These are phyloP conservation scores for Aphelocoma californica DNA, from an alignment of 2,797 vertebrate genomes.

Conservation along the genomic window DNA sequence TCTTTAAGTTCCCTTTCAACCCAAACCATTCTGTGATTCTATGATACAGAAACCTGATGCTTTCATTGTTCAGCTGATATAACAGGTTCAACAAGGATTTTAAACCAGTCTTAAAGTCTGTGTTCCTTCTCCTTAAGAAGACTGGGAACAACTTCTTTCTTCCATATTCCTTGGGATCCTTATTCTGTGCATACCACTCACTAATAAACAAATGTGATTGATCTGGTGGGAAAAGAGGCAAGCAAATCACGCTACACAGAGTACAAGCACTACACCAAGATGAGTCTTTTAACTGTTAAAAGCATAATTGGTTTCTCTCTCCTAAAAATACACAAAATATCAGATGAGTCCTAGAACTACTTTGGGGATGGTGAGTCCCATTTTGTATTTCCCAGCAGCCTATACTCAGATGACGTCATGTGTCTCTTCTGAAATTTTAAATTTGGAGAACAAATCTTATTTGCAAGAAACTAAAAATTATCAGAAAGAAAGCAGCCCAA, in stretches of 20 bases:
- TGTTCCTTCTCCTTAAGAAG: neutral
- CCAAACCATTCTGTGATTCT: neutral
- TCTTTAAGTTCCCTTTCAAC: rapidly evolving
- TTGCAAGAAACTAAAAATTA: neutral
- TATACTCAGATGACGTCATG: neutral
- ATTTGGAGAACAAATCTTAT: neutral
- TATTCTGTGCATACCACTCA: neutral
- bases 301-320: neutral
- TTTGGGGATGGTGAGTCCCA: neutral
- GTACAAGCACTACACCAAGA: neutral
- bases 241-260: neutral
- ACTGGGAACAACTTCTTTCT: neutral
- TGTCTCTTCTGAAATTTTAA: neutral
- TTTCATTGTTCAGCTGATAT: neutral
- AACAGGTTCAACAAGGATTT: neutral
- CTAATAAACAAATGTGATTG: neutral
- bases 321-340: neutral
- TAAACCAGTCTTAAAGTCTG: neutral
- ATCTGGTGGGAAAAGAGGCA: neutral
- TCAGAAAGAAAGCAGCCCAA: neutral
- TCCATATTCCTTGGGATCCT: neutral
- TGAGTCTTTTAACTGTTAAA: neutral
- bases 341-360: neutral
- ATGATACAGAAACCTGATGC: neutral
- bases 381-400: neutral